phyloP scores from a whole-genome alignment of 2,113 vertebrate genomes.

The Cavia porcellus region DNA sequence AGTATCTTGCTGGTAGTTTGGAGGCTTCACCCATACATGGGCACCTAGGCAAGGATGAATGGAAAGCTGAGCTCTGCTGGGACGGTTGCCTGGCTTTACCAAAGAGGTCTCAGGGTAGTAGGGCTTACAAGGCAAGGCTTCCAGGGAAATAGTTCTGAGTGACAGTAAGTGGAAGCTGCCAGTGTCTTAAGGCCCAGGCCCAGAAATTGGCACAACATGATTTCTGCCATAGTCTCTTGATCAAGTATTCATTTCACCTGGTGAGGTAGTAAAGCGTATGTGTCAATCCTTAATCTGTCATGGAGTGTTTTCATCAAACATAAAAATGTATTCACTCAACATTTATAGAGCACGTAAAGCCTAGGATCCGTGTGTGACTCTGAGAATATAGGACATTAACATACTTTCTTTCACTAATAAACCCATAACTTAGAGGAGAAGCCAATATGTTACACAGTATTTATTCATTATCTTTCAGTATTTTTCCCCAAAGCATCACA shows the following conservation, averaged over 20 bases:
- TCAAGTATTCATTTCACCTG: not conserved
- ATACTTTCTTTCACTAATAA: not conserved
- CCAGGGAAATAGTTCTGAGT: not conserved
- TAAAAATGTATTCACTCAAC: not conserved
- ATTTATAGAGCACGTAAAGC: not conserved
- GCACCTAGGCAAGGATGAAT: not conserved
- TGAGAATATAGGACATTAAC: not conserved
- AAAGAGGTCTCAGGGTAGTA: not conserved
- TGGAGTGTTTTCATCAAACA: not conserved
- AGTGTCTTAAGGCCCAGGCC: not conserved
- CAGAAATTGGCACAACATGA: not conserved
- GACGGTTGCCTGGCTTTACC: not conserved
- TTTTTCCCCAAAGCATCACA: not conserved
- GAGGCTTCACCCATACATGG: not conserved
- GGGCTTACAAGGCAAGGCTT: not conserved
- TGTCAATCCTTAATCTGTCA: slow-evolving; percentile 4
- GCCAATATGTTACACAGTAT: not conserved
- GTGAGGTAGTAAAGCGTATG: not conserved
- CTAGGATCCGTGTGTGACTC: not conserved
- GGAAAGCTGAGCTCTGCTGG: not conserved
- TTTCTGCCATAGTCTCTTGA: not conserved
- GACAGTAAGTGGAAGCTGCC: not conserved
- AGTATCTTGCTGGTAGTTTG: not conserved
- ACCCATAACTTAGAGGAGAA: not conserved
- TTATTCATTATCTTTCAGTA: not conserved